phyloP scores from a whole-genome alignment of 2,797 vertebrate genomes.

The Merluccius polli region DNA sequence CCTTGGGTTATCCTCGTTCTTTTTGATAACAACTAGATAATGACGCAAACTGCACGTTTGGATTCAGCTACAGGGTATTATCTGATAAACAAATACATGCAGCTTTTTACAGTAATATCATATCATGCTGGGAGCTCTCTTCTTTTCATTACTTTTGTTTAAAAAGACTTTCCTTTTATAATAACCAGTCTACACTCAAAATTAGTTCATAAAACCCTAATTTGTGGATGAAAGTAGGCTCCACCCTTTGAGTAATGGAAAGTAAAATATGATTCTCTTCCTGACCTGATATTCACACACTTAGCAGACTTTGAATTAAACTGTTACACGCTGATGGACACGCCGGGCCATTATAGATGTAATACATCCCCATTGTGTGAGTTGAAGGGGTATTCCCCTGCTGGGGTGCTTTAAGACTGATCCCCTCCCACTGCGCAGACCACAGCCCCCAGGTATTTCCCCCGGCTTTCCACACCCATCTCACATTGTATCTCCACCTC shows the following conservation, averaged over 20 bases:
- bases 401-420: conserved; percentile 49
- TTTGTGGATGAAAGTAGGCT: background rate
- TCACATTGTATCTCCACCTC: conserved; percentile 50
- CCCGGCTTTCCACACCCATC: conserved; percentile 35
- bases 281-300: background rate
- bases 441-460: conserved; percentile 62
- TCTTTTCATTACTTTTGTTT: background rate
- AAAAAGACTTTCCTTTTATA: background rate
- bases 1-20: conserved; percentile 32
- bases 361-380: conserved; percentile 48
- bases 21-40: conserved; percentile 52
- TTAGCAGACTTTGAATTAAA: background rate
- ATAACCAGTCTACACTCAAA: background rate
- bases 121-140: background rate
- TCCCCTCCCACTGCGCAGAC: conserved; percentile 36
- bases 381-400: conserved; percentile 54
- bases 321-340: background rate
- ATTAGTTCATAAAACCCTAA: background rate
- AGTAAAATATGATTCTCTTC: background rate
- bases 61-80: conserved; percentile 29
- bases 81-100: conserved; percentile 54
- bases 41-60: conserved; percentile 57
- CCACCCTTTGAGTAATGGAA: background rate
- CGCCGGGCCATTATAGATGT: conserved; percentile 15
- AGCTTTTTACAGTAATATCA: background rate